Base-by-base conservation (phyloP, 2,113 vertebrate genomes). In the Cygnus buccinator region DNA sequence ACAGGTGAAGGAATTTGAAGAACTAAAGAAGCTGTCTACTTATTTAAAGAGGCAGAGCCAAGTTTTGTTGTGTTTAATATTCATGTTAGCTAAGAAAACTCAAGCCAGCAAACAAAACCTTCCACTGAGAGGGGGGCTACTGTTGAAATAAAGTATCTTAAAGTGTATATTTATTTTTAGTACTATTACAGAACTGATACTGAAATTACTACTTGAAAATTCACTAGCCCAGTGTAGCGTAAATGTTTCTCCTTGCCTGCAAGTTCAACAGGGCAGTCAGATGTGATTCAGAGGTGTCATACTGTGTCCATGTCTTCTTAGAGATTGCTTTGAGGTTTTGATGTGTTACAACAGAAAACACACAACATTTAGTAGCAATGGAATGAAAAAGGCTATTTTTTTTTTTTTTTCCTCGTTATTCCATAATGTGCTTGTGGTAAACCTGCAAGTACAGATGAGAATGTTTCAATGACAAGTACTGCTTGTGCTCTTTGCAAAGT, bases 1-100 rank as follows among this genome's bases (percentile, higher is more conserved):
- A 94, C 92, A 98, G 95, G 97, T 97, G 94, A 96, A 95, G 70
- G 84, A 90, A 90, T 89, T 84, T 73, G 71, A 93, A 79, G 68
- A 46, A 31, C 71, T 90, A 71, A 88, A 84, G 79, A 88, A 94
- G 48, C 77, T 52, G 48, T 63, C 37, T 91, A 9, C 58, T 93
- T 89, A 83, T 50, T 94, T 93, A 92, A 96, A 95, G 72, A 76
- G 52, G 29, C 33, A 90, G 55, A 76, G 43, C 4, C 26, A 54
- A 83, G 28, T n/a, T 81, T 84, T 29, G 41, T 35, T 37, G 44
- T 35, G 11, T 71, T 79, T 67, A 68, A 43, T 71, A 55, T 8
- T 10, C 3, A 57, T 54, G 80, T 83, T 70, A 58, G 37, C 26
- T 62, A 37, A 85, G 52, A 48, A 67, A 48, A 43, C 17, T n/a